A percentile compares a stretch with the other conserved stretches of the same genome.
Conservation (phyloP, 2,113 vertebrate species). For the Macaca mulatta region DNA sequence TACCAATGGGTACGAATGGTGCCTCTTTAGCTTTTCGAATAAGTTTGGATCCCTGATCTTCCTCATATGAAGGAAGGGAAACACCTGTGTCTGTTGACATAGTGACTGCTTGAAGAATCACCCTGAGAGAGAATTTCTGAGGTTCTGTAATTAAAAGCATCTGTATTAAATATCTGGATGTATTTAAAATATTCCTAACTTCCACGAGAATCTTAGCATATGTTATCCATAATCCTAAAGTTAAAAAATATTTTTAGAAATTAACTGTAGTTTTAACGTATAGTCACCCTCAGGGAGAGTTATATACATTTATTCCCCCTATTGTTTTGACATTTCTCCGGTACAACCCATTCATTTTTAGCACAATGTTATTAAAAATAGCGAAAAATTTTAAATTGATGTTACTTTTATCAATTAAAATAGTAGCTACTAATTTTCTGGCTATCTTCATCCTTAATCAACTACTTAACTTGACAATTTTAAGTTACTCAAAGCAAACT, state of each 20-base stretch:
- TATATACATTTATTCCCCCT: not conserved
- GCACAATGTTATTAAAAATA: not conserved
- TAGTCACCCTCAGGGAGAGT: not conserved
- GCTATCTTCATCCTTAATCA: not conserved
- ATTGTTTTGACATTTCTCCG: not conserved
- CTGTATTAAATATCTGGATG: not conserved
- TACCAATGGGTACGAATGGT: conserved; percentile 92
- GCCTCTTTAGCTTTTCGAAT: conserved; percentile 89
- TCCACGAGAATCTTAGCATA: not conserved
- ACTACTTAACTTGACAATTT: not conserved
- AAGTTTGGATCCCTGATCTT: conserved; percentile 89
- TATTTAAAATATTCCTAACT: not conserved
- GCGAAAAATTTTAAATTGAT: not conserved
- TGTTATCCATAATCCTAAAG: not conserved
- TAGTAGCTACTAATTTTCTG: not conserved
- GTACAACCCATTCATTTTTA: not conserved
- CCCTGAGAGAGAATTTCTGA: conserved; percentile 59
- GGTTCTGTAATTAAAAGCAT: conserved; percentile 11
- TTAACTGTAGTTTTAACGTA: not conserved
- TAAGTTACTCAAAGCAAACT: not conserved
- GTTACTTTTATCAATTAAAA: conserved; percentile 22
- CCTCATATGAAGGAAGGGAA: conserved; percentile 78
- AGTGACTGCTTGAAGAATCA: conserved; percentile 66
- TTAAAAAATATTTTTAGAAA: conserved; percentile 2
- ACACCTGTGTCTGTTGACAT: conserved; percentile 82